A percentile compares a stretch with the other conserved stretches of the same genome.
Evolutionary conservation across 53 echinoderm and acorn worm species (phyloP).

Genomic region (Echinometra lucunter): DNA sequence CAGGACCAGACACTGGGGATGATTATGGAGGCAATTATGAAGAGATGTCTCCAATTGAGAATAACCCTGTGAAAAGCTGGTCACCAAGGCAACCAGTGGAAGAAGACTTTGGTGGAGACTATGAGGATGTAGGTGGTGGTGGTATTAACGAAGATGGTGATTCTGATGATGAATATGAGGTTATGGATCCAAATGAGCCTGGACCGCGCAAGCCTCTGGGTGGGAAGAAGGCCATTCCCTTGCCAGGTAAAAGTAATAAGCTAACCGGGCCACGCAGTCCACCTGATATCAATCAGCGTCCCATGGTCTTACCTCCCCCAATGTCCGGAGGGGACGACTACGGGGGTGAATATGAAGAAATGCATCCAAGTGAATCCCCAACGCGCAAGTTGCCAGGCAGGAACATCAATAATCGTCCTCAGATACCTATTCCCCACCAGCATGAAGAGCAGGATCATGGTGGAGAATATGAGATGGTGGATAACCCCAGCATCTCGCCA

Average conservation of each 20-base stretch:
- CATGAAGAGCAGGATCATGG: constrained; percentile 5
- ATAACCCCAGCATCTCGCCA: not conserved
- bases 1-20: not conserved
- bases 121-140: constrained; percentile 18
- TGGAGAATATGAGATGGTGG: not conserved
- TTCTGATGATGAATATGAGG: not conserved
- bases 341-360: not conserved
- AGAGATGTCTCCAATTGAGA: not conserved
- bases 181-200: not conserved
- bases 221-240: not conserved
- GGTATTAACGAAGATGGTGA: not conserved
- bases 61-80: not conserved
- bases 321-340: not conserved
- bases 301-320: not conserved
- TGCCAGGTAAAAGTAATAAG: no score
- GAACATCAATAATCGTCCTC: not conserved
- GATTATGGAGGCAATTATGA: constrained; percentile 38
- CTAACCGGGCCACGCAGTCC: not conserved
- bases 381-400: not conserved
- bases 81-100: constrained; percentile 13
- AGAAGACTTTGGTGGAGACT: not conserved
- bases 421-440: not conserved
- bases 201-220: not conserved
- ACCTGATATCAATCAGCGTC: not conserved
- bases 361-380: not conserved